Percentiles rank a stretch among this genome's conserved stretches.
phyloP scores from a whole-genome alignment of 2,113 vertebrate species.

The Ctenodactylus gundi region DNA sequence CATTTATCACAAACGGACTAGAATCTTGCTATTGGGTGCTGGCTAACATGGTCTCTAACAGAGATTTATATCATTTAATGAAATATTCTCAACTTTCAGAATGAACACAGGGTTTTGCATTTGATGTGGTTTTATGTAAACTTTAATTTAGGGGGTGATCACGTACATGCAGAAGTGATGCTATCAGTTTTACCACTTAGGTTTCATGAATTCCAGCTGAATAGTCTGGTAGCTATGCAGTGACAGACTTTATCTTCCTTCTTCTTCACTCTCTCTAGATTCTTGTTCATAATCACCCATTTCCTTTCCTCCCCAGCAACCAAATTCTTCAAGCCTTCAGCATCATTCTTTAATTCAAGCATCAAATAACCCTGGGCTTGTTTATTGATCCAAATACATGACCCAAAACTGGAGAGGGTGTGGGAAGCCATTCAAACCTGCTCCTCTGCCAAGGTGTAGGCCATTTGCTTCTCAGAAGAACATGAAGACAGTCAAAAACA shows the following conservation, averaged over 20 bases:
- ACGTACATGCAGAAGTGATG: background rate
- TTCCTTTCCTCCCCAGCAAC: background rate
- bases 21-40: background rate
- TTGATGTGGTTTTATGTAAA: background rate
- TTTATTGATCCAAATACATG: background rate
- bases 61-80: background rate
- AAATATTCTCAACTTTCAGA: constrained; percentile 10
- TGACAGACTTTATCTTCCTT: background rate
- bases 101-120: background rate
- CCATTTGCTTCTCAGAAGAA: background rate
- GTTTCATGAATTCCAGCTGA: background rate
- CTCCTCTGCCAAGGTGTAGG: background rate
- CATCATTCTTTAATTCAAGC: background rate
- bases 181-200: background rate
- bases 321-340: background rate
- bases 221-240: background rate
- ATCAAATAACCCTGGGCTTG: background rate
- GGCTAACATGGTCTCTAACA: background rate
- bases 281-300: background rate
- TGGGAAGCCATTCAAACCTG: background rate
- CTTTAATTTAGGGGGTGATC: background rate
- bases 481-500: background rate
- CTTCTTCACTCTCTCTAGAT: background rate
- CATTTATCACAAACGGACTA: background rate
- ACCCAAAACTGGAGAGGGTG: background rate